These are phyloP conservation scores for Cassiopea xamachana DNA, from an alignment of 30 jellyfish, hydroid and myxozoan genomes.

Conservation along the genomic window DNA sequence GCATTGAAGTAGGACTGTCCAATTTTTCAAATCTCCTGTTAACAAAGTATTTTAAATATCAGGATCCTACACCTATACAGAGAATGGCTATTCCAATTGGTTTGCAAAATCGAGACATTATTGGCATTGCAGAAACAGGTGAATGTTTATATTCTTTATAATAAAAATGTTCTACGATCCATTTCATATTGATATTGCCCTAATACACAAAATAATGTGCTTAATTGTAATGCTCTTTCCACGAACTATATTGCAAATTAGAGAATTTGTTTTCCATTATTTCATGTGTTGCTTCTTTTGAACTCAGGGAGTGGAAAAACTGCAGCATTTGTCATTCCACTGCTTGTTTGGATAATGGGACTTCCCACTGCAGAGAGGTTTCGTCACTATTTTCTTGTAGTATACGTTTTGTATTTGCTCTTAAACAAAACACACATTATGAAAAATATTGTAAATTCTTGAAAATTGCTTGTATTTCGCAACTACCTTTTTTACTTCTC, in stretches of 20 bases:
- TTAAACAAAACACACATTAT: background rate
- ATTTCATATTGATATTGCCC: background rate
- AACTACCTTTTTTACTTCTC: background rate
- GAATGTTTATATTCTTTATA: background rate
- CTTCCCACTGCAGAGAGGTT: conserved; percentile 93
- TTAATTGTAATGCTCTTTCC: no score
- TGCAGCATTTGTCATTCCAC: conserved; percentile 98
- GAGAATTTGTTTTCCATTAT: no score
- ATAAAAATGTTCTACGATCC: background rate
- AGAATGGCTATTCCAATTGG: conserved; percentile 99
- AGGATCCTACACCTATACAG: conserved; percentile 99
- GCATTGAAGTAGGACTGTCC: no score
- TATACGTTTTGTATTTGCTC: background rate
- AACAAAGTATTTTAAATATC: background rate
- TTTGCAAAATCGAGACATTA: conserved; percentile 91
- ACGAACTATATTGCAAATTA: no score
- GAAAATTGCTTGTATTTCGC: background rate
- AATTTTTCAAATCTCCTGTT: no score
- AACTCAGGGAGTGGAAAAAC: conserved; percentile 98
- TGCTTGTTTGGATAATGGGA: conserved; percentile 96
- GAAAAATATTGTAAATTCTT: background rate
- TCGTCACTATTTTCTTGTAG: no score
- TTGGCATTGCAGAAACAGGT: conserved; percentile 99
- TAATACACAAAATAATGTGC: background rate
- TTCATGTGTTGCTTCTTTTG: no score